Percentiles rank a stretch among this genome's conserved stretches.
Evolutionary conservation across 2,113 vertebrate genomes (phyloP).

Genomic region (Hiodon tergisus): DNA sequence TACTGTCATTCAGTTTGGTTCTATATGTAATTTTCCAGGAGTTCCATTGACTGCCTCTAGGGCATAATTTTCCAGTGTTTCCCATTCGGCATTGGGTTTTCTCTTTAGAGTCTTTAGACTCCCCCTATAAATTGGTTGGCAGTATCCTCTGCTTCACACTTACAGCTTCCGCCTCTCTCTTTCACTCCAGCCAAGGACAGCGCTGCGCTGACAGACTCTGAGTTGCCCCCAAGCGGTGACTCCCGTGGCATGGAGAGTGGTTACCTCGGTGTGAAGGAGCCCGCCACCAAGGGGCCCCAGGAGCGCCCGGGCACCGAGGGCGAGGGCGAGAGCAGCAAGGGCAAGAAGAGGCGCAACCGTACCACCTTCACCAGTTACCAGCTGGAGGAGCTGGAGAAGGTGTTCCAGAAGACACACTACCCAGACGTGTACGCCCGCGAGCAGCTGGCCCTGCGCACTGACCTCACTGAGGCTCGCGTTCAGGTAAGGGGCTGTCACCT

Average conservation of each 20-base stretch:
- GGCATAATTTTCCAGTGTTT: too few relatives aligned
- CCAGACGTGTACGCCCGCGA: constrained; percentile 94
- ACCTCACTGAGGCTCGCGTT: constrained; percentile 92
- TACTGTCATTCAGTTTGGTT: too few relatives aligned
- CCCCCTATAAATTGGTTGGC: too few relatives aligned
- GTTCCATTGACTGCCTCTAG: too few relatives aligned
- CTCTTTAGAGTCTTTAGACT: too few relatives aligned
- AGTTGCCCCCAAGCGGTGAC: constrained; percentile 75
- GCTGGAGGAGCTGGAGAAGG: constrained; percentile 96
- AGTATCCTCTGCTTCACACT: background rate
- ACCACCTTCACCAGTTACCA: constrained; percentile 99
- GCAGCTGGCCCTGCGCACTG: constrained; percentile 95
- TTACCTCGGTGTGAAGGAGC: constrained; percentile 84
- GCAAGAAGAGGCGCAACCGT: constrained; percentile 91
- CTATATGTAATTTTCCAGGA: too few relatives aligned
- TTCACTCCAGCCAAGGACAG: constrained; percentile 78
- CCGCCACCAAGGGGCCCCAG: constrained; percentile 66
- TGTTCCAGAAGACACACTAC: constrained; percentile 99
- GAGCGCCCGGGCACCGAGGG: constrained; percentile 72
- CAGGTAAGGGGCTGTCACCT: constrained; percentile 66
- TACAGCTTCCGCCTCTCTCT: background rate
- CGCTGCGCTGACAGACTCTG: constrained; percentile 73
- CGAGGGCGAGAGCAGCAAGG: constrained; percentile 91
- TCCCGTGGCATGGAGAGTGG: constrained; percentile 84
- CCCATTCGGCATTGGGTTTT: too few relatives aligned